Evolutionary conservation across 2,888 invertebrate genomes (phyloP).

Genomic region (Deroplatys truncata): DNA sequence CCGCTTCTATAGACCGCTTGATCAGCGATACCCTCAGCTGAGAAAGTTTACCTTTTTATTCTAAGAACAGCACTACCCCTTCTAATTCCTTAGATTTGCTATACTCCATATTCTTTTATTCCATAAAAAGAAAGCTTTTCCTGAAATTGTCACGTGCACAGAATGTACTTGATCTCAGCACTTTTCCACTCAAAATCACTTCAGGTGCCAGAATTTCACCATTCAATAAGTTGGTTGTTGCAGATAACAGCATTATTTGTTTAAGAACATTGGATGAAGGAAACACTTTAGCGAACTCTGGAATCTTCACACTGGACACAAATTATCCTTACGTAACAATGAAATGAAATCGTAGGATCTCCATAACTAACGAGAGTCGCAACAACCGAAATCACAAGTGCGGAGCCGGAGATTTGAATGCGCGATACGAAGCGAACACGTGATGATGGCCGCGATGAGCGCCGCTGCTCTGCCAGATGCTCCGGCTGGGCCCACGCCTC

Average conservation of each 20-base stretch:
- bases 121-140: too few relatives aligned
- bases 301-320: neutral
- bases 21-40: neutral
- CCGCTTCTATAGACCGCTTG: neutral
- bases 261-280: neutral
- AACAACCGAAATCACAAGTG: neutral
- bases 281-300: neutral
- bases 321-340: neutral
- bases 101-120: neutral
- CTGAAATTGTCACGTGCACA: too few relatives aligned
- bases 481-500: slow-evolving; percentile 10
- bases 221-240: too few relatives aligned
- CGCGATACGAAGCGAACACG: neutral
- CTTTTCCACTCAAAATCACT: too few relatives aligned
- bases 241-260: neutral
- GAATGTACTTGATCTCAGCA: too few relatives aligned
- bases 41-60: neutral
- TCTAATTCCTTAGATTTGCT: neutral
- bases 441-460: neutral
- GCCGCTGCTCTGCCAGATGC: neutral
- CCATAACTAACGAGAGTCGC: neutral
- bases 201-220: too few relatives aligned
- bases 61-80: neutral
- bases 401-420: neutral
- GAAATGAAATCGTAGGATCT: neutral